Conservation (phyloP, 2,797 vertebrate genomes). For the Scarus forsteni region DNA sequence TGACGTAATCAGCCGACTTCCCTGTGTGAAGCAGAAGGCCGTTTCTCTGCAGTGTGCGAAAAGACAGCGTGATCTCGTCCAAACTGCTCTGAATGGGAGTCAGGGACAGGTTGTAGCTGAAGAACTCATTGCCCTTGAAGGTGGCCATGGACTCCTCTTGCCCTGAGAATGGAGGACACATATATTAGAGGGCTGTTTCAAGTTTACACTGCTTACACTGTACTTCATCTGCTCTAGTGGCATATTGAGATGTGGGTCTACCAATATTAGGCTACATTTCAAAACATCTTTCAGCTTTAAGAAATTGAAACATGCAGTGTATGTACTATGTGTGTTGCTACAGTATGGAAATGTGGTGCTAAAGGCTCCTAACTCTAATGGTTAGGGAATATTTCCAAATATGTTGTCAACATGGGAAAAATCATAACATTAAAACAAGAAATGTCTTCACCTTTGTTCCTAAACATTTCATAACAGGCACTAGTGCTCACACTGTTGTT, state of each 20-base stretch:
- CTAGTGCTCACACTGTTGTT: too few relatives aligned
- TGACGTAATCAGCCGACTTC: conserved; percentile 94
- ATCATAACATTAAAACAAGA: too few relatives aligned
- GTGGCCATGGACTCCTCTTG: conserved; percentile 94
- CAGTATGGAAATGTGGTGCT: too few relatives aligned
- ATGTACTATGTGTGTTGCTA: too few relatives aligned
- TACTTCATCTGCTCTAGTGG: conserved; percentile 5
- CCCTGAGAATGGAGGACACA: conserved; percentile 78
- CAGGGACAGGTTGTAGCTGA: conserved; percentile 97
- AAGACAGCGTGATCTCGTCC: conserved; percentile 96
- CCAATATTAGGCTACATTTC: conserved; percentile 15
- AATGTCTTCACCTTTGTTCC: too few relatives aligned
- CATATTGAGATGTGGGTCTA: conserved; percentile 2
- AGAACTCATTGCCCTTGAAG: conserved; percentile 95
- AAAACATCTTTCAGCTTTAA: not conserved
- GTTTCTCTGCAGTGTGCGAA: conserved; percentile 94
- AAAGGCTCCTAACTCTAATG: too few relatives aligned
- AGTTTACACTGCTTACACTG: not conserved
- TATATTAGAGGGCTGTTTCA: conserved; percentile 40
- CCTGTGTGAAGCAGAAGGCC: conserved; percentile 96
- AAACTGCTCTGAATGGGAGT: conserved; percentile 97
- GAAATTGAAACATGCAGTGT: too few relatives aligned
- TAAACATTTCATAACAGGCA: too few relatives aligned
- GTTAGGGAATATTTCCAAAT: too few relatives aligned
- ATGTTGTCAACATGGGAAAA: too few relatives aligned